phyloP scores from a whole-genome alignment of 53 echinoderm and acorn worm species.

The Echinometra lucunter region DNA sequence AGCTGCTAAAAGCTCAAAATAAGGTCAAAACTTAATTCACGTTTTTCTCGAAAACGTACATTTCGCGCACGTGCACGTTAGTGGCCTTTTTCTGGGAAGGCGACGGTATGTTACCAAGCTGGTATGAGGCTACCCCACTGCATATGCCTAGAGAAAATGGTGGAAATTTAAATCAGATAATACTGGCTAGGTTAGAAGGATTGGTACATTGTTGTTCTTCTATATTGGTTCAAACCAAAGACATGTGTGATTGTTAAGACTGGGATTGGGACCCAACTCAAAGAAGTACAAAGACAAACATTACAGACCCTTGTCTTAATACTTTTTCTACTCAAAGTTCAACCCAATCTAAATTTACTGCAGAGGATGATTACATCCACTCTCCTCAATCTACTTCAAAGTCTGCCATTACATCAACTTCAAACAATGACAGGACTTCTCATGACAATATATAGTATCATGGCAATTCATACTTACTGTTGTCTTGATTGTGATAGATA shows the following conservation, averaged over 20 bases:
- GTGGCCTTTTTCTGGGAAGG: too few species aligned
- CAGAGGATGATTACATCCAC: background rate
- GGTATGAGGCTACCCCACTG: background rate
- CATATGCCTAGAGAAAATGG: background rate
- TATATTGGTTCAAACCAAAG: background rate
- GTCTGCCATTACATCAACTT: background rate
- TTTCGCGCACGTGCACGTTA: too few species aligned
- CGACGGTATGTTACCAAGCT: conserved; percentile 35
- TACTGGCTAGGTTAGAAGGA: background rate
- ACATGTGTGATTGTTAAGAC: conserved; percentile 7
- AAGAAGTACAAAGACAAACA: background rate
- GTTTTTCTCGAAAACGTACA: too few species aligned
- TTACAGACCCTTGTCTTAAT: background rate
- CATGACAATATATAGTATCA: background rate
- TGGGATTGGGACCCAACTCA: background rate
- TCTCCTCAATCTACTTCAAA: background rate
- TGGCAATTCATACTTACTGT: background rate
- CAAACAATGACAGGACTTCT: background rate
- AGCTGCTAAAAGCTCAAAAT: too few species aligned
- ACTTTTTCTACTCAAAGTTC: background rate
- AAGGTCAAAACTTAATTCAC: too few species aligned
- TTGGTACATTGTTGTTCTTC: background rate
- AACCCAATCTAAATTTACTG: background rate
- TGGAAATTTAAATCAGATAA: background rate
- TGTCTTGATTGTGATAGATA: background rate